These are phyloP conservation scores for Brachionus koreanus DNA, from an alignment of 1,140 invertebrate genomes.

Conservation along the genomic window DNA sequence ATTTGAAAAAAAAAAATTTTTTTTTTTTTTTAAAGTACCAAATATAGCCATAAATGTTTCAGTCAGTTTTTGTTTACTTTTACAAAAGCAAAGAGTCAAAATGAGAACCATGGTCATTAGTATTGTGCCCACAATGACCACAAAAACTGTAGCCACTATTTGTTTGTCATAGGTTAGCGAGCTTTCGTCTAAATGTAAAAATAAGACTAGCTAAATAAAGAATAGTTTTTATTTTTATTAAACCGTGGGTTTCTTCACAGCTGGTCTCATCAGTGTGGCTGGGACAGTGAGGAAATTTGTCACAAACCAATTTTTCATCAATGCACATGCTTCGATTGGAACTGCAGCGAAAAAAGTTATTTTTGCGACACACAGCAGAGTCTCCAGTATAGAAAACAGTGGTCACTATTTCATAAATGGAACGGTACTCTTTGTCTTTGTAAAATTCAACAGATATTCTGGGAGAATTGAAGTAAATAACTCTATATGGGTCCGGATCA, in stretches of 20 bases:
- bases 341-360: background rate
- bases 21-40: background rate
- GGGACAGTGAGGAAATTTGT: conserved; percentile 31
- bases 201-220: background rate
- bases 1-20: background rate
- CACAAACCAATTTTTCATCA: conserved; percentile 1
- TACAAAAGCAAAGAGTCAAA: background rate
- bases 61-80: background rate
- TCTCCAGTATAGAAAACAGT: background rate
- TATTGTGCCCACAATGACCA: background rate
- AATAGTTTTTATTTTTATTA: background rate
- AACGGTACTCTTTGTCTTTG: conserved; percentile 10
- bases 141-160: background rate
- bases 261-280: background rate
- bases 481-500: background rate
- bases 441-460: conserved; percentile 11
- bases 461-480: conserved; percentile 9
- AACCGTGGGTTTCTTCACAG: background rate
- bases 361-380: background rate
- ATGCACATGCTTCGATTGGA: background rate
- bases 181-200: background rate
- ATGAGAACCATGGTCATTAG: conserved; percentile 3
- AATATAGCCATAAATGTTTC: conserved; percentile 23
- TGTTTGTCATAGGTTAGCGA: background rate
- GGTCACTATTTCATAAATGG: background rate